Evolutionary conservation across 1,140 invertebrate genomes (phyloP).

Genomic region (Diplogasteroides magnus): DNA sequence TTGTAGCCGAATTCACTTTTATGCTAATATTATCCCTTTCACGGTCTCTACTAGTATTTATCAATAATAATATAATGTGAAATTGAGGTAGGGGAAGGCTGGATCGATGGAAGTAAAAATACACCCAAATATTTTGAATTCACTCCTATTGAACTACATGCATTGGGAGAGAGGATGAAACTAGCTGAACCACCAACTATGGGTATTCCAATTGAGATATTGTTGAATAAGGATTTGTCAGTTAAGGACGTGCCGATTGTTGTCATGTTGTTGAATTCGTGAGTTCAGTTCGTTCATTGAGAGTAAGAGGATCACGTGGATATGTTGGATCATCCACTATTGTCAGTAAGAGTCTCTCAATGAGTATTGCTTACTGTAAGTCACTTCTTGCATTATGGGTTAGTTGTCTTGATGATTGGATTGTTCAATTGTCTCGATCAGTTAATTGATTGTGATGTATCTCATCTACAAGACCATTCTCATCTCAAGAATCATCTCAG

Average conservation of each 20-base stretch:
- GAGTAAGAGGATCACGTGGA: slow-evolving; percentile 57
- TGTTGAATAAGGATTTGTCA: slow-evolving; percentile 11
- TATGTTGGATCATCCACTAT: slow-evolving; percentile 75
- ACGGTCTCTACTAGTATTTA: no score
- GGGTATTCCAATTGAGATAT: slow-evolving; percentile 2
- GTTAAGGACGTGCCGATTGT: slow-evolving; percentile 23
- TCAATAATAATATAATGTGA: not conserved
- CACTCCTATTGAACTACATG: slow-evolving; percentile 68
- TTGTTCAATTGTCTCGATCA: slow-evolving; percentile 11
- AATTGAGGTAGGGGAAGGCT: slow-evolving; percentile 25
- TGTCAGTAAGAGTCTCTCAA: slow-evolving; percentile 80
- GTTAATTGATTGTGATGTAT: slow-evolving; percentile 33
- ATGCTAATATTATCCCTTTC: no score
- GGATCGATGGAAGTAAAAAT: slow-evolving; percentile 24
- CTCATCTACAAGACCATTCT: slow-evolving; percentile 24
- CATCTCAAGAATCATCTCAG: slow-evolving; percentile 21
- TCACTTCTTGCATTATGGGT: slow-evolving; percentile 32
- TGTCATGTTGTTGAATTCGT: slow-evolving; percentile 29
- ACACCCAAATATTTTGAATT: slow-evolving; percentile 40
- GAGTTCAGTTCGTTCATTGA: slow-evolving; percentile 62
- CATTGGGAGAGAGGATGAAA: slow-evolving; percentile 78
- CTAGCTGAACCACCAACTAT: slow-evolving; percentile 68
- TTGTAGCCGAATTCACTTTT: no score
- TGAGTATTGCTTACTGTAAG: slow-evolving; percentile 57
- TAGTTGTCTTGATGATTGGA: not conserved